Base-by-base conservation (phyloP, 2,113 vertebrate genomes). In the Nansenia antarctica region DNA sequence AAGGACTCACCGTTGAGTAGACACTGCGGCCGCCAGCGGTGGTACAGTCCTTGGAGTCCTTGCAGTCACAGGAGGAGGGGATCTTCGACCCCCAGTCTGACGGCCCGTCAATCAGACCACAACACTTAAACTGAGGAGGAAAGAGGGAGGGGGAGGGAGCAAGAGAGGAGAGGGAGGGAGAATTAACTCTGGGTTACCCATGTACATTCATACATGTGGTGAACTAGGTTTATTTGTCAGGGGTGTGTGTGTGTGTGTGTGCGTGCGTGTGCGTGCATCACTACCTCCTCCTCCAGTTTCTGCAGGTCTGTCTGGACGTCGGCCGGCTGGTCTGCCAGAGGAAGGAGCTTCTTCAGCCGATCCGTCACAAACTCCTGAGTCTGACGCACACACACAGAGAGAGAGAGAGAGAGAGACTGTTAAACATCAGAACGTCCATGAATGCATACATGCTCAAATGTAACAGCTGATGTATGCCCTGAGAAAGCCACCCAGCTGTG, bases 1-100 rank as follows among this genome's bases (percentile, higher is more conserved):
- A n/a, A n/a, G n/a, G n/a, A n/a, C 69, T 83, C 67, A 90, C 89
- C 72, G 65, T 77, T 9, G 2, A 0, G 61, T 78, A 81, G 7
- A 70, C 30, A 9, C 18, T 3, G 2, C 27, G 58, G 12, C 35
- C 0, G 0, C 0, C 1, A 2, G 1, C 0, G 1, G 7, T 1
- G 4, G 1, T 1, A 63, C 85, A 86, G 2, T 1, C 5, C 0
- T 74, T 24, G 0, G 69, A 63, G 35, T 24, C 1, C 3, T 72
- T 68, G 49, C 90, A 91, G 11, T 55, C 18, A 42, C 90, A 91
- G 8, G 90, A 89, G 0, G 8, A 1, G 0, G 90, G 89, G 14
- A 67, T 0, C 0, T 0, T 0, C 0, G 2, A 12, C 8, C 0
- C 9, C 89, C 89, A 91, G 62, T 91, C 90, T 0, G 26, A 0